Base-by-base conservation (phyloP, 2,113 vertebrate species). In the Silurus glanis region DNA sequence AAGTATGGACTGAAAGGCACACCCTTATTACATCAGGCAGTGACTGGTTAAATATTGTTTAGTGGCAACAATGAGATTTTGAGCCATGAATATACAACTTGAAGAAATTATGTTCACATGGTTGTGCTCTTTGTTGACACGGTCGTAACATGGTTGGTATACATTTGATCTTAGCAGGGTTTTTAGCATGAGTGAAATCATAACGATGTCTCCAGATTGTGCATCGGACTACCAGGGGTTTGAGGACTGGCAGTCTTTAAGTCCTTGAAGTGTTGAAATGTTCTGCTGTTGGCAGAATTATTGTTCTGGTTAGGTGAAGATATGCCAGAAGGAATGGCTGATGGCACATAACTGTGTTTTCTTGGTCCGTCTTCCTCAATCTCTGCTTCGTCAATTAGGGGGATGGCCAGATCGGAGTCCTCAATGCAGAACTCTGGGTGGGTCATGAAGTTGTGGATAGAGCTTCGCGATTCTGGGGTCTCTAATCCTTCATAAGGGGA, bases 391-490 rank as follows among this genome's bases (percentile, higher is more conserved):
- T 99, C 97, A 67, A 99, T 99, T 90, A 99, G 95, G 59, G 98
- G 97, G 94, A 99, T 98, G 84, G 97, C 95, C 91, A 96, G 93
- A 92, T 96, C 96, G 10, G 96, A 97, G 93, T 97, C 97, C 93
- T 97, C 96, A 90, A 99, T 97, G 94, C 95, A 96, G 96, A 99
- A 99, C 94, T 99, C 98, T 0, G 97, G 97, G 93, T 97, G 96
- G 59, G 89, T 97, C 97, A 98, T 98, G 95, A 99, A 99, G 94
- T 99, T 99, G 95, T 99, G 98, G 93, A 99, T 99, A 78, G 98
- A 99, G 94, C 96, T 99, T 95, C 97, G 96, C 62, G 97, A 96
- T 94, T 99, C 97, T 0, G 97, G 96, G 69, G 97, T 98, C 94
- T 99, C 96, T 88, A 98, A 94, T 88, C 97, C 97, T 93, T 98